Evolutionary conservation across 2,113 vertebrate species (phyloP).

Genomic region (Anthoscopus minutus): DNA sequence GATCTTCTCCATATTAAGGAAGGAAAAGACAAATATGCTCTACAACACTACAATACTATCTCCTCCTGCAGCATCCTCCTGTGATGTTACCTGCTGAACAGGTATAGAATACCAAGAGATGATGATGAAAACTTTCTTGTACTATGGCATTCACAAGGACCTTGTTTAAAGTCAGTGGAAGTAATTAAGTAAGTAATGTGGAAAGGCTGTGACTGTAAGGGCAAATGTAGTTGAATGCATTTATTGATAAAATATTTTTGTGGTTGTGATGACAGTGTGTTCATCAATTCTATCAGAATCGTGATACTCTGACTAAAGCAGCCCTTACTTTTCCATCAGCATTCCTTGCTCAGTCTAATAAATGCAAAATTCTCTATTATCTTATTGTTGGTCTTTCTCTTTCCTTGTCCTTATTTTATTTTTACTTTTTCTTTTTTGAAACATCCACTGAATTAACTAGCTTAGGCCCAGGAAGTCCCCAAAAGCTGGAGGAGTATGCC

Average conservation of each 20-base stretch:
- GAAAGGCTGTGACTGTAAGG: not conserved
- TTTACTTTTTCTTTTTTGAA: not conserved
- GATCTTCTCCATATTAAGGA: not conserved
- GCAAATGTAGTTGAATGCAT: not conserved
- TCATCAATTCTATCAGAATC: not conserved
- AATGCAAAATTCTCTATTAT: not conserved
- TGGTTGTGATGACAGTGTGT: not conserved
- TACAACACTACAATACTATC: not conserved
- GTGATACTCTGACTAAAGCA: not conserved
- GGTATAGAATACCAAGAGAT: not conserved
- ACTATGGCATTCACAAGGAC: not conserved
- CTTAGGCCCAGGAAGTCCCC: not conserved
- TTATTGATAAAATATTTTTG: not conserved
- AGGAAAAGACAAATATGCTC: not conserved
- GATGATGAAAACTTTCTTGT: not conserved
- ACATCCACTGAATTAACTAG: not conserved
- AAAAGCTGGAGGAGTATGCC: not conserved
- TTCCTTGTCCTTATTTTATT: not conserved
- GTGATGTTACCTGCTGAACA: not conserved
- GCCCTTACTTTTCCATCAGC: not conserved
- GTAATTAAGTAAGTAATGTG: not conserved
- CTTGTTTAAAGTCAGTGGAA: not conserved
- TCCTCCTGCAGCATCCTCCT: not conserved
- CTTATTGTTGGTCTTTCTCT: not conserved
- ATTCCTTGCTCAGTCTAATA: not conserved